Base-by-base conservation (phyloP, 1,140 invertebrate species). In the Drosophila virilis region DNA sequence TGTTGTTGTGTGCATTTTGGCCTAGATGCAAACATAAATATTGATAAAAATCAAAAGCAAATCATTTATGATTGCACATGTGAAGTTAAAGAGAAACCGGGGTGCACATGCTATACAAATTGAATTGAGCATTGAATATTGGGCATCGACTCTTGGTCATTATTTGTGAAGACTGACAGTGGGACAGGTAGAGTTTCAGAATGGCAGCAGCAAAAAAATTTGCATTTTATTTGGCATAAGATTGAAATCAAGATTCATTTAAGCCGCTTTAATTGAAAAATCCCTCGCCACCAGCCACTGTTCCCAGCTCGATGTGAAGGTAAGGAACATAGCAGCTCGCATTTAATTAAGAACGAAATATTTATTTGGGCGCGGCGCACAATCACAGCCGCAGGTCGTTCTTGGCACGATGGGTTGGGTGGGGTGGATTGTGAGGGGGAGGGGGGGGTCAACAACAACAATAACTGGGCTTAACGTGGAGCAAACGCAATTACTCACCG, bases 401-500 rank as follows among this genome's bases (percentile, higher is more conserved):
- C 40, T 22, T 22, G 22, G 22, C 3, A 1, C 32, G 15, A 8
- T n/a, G n/a, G n/a, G n/a, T n/a, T n/a, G n/a, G n/a, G n/a, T n/a
- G n/a, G n/a, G n/a, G n/a, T n/a, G n/a, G n/a, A n/a, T n/a, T n/a
- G n/a, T n/a, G 8, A 17, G 32, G 35, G 10, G 28, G 15, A 38
- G 15, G 17, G 10, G 22, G 10, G 10, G 17, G 12, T 8, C 7
- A 35, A 57, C 60, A 57, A 35, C 33, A 40, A 28, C 8, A 28
- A 37, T 9, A 37, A 37, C 35, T n/a, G 50, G 54, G 74, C 42
- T 59, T 70, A 64, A 70, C 78, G 66, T 51, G 33, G 58, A 73
- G 88, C 83, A 86, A 88, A 86, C 83, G 83, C 83, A 86, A 89
- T 88, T 89, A 89, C 84, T 92, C 93, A 95, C 95, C 95, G 94